Percentiles rank a stretch among this genome's conserved stretches.
Evolutionary conservation across 2,797 vertebrate species (phyloP).

Genomic region (Onychomys arenicola): DNA sequence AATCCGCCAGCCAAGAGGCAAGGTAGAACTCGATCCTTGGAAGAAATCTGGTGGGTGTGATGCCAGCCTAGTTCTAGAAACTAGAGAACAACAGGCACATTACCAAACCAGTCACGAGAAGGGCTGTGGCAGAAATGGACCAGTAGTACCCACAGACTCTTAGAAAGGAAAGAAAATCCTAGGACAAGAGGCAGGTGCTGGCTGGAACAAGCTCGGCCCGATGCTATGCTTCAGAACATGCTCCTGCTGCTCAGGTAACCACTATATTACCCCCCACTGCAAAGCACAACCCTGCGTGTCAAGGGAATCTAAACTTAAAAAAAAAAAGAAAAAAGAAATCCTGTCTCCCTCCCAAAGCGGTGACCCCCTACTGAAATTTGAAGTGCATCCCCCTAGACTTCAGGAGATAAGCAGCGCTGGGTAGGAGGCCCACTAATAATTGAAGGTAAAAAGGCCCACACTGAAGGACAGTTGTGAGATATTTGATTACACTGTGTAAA

Average conservation of each 20-base stretch:
- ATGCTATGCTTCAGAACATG: not conserved
- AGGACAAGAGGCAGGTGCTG: not conserved
- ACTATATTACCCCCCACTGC: not conserved
- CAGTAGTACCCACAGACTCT: not conserved
- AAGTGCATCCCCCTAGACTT: not conserved
- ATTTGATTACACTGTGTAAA: not conserved
- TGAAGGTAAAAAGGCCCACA: not conserved
- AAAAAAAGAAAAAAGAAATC: not conserved
- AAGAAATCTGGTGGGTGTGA: not conserved
- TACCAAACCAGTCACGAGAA: conserved; percentile 12
- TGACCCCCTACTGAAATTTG: not conserved
- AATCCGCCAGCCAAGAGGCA: not conserved
- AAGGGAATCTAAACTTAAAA: not conserved
- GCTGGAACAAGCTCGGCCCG: not conserved
- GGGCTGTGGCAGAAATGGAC: not conserved
- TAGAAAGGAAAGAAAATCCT: conserved; percentile 61
- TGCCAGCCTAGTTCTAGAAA: conserved; percentile 13
- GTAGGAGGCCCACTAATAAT: not conserved
- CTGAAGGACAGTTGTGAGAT: not conserved
- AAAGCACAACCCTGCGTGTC: not conserved
- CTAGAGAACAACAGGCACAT: not conserved
- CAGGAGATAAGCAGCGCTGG: not conserved
- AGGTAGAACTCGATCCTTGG: not conserved
- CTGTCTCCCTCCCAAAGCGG: not conserved
- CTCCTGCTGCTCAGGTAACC: not conserved